Percentiles rank a stretch among this genome's conserved stretches.
phyloP scores from a whole-genome alignment of 2,888 invertebrate species.

The Cheilosia grossa region DNA sequence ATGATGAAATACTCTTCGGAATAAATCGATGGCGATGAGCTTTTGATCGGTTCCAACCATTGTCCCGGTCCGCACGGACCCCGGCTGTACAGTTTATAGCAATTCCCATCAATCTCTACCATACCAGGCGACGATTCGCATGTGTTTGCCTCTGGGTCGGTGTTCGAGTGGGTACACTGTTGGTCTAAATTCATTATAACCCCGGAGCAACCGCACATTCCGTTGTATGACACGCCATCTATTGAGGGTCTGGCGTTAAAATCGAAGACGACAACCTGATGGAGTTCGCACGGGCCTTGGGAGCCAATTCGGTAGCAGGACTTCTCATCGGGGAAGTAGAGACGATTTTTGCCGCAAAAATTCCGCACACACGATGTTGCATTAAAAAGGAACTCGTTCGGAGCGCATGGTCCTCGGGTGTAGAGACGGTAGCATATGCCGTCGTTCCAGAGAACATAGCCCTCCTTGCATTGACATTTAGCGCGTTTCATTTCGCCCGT shows the following conservation, averaged over 20 bases:
- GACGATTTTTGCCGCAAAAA: slow-evolving; percentile 89
- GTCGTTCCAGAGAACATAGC: slow-evolving; percentile 87
- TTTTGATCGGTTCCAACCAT: slow-evolving; percentile 86
- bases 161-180: slow-evolving; percentile 78
- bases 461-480: slow-evolving; percentile 88
- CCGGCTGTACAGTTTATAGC: slow-evolving; percentile 90
- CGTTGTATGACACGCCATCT: slow-evolving; percentile 92
- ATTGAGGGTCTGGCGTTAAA: slow-evolving; percentile 90
- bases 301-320: slow-evolving; percentile 91
- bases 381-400: slow-evolving; percentile 88
- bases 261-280: slow-evolving; percentile 92
- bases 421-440: slow-evolving; percentile 90
- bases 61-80: slow-evolving; percentile 90
- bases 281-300: slow-evolving; percentile 89
- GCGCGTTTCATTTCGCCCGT: slow-evolving; percentile 82
- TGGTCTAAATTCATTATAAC: slow-evolving; percentile 82
- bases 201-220: slow-evolving; percentile 89
- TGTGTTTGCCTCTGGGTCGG: slow-evolving; percentile 79
- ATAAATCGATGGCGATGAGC: slow-evolving; percentile 76
- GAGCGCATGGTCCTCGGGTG: slow-evolving; percentile 90
- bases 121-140: slow-evolving; percentile 87
- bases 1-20: slow-evolving; percentile 48
- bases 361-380: slow-evolving; percentile 88
- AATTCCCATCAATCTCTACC: slow-evolving; percentile 87
- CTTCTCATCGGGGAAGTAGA: slow-evolving; percentile 89